phyloP scores from a whole-genome alignment of 2,888 invertebrate genomes.

The Uloborus plumipes region DNA sequence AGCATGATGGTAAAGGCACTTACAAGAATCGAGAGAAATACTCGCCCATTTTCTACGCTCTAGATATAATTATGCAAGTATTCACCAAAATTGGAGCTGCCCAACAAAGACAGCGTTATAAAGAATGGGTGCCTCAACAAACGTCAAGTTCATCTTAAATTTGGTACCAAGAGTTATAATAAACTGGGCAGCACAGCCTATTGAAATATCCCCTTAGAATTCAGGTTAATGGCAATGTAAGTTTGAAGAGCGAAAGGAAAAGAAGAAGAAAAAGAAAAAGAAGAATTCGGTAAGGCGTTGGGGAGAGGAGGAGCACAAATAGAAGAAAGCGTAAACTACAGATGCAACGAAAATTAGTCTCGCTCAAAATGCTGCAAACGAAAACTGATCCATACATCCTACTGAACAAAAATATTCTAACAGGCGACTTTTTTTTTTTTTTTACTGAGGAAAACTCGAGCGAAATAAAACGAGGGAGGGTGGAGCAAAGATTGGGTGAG shows the following conservation, averaged over 20 bases:
- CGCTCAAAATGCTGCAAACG: constrained; percentile 4
- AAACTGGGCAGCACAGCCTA: too few relatives aligned
- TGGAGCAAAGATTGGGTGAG: constrained; percentile 8
- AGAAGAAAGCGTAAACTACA: constrained; percentile 3
- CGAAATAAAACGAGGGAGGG: constrained; percentile 1
- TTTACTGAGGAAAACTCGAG: neutral
- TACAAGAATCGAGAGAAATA: too few relatives aligned
- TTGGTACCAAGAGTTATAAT: too few relatives aligned
- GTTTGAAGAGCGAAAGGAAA: neutral
- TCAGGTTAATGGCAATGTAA: neutral
- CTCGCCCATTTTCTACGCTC: too few relatives aligned
- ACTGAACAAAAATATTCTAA: constrained; percentile 37
- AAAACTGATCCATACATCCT: constrained; percentile 32
- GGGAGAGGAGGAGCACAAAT: neutral
- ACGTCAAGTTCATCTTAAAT: too few relatives aligned
- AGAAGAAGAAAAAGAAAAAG: neutral
- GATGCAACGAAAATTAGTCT: constrained; percentile 31
- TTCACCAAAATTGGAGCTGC: too few relatives aligned
- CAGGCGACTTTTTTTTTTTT: constrained; percentile 44
- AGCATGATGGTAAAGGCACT: too few relatives aligned
- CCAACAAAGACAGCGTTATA: too few relatives aligned
- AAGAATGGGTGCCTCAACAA: too few relatives aligned
- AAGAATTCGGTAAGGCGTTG: too few relatives aligned
- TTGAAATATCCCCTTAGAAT: too few relatives aligned
- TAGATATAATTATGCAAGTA: too few relatives aligned